phyloP scores from a whole-genome alignment of 2,888 invertebrate species.

The Atherix ibis region DNA sequence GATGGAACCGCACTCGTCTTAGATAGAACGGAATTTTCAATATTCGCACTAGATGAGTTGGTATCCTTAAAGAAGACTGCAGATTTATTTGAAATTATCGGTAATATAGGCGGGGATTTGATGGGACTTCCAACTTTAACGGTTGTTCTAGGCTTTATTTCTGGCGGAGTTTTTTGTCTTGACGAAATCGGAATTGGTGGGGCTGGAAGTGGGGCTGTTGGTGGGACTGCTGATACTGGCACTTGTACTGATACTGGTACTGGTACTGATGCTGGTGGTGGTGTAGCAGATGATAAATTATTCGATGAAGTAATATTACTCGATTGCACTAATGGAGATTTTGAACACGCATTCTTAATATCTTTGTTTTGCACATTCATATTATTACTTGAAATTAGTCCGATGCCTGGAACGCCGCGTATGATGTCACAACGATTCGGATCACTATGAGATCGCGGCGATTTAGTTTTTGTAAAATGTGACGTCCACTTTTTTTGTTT shows the following conservation, averaged over 20 bases:
- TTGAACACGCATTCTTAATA: neutral
- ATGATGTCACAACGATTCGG: constrained; percentile 39
- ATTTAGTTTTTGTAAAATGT: constrained; percentile 67
- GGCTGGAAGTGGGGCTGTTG: too few species aligned
- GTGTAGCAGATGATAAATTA: too few species aligned
- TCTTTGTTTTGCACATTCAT: constrained; percentile 14
- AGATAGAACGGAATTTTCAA: constrained; percentile 28
- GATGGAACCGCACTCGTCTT: constrained; percentile 26
- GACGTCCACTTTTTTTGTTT: constrained; percentile 87
- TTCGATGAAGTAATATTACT: too few species aligned
- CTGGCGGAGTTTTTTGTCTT: constrained; percentile 25
- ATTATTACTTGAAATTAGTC: constrained; percentile 32
- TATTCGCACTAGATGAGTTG: too few species aligned
- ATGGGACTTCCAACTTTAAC: constrained; percentile 29
- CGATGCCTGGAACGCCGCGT: constrained; percentile 36
- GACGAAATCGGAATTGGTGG: constrained; percentile 27
- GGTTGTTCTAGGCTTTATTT: constrained; percentile 29
- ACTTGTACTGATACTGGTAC: constrained; percentile 14
- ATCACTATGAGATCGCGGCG: constrained; percentile 45
- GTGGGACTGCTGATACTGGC: constrained; percentile 13
- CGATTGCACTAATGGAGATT: constrained; percentile 5
- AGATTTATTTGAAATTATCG: constrained; percentile 29
- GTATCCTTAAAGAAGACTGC: constrained; percentile 2
- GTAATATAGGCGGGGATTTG: constrained; percentile 29
- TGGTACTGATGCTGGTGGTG: constrained; percentile 8